Conservation (phyloP, 1,140 invertebrate genomes). For the Brachionus rotundiformis region DNA sequence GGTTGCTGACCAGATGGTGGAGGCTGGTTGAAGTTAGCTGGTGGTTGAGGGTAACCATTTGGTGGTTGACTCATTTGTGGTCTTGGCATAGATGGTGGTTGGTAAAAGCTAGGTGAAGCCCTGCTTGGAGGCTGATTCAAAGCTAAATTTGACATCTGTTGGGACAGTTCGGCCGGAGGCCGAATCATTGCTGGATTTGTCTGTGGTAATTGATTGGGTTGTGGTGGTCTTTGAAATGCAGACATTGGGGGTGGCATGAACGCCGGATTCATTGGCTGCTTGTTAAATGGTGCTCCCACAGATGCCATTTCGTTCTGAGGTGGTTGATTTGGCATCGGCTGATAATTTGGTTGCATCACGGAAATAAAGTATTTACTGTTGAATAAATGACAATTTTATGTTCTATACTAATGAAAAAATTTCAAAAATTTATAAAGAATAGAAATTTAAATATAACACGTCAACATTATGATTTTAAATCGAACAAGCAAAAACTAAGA, state of each 20-base stretch:
- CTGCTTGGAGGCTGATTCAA: background rate
- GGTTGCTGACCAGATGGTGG: background rate
- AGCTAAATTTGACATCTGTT: background rate
- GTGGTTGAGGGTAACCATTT: background rate
- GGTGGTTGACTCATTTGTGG: background rate
- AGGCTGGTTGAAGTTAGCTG: background rate
- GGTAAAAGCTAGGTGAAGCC: background rate
- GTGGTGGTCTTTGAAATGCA: constrained; percentile 31
- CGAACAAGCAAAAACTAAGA: constrained; percentile 19
- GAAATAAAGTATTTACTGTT: background rate
- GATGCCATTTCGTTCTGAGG: background rate
- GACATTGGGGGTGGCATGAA: constrained; percentile 16
- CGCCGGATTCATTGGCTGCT: background rate
- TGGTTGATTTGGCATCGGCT: constrained; percentile 6
- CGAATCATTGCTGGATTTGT: background rate
- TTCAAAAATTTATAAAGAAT: constrained; percentile 19
- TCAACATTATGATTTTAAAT: constrained; percentile 48
- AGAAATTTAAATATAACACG: constrained; percentile 45
- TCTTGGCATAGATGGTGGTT: background rate
- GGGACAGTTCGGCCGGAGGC: background rate
- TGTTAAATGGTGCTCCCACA: background rate
- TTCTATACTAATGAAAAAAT: background rate
- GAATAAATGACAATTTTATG: constrained; percentile 1
- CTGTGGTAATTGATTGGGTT: background rate
- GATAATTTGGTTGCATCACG: background rate